Conservation (phyloP, 2,888 invertebrate genomes). For the Pherbina coryleti region DNA sequence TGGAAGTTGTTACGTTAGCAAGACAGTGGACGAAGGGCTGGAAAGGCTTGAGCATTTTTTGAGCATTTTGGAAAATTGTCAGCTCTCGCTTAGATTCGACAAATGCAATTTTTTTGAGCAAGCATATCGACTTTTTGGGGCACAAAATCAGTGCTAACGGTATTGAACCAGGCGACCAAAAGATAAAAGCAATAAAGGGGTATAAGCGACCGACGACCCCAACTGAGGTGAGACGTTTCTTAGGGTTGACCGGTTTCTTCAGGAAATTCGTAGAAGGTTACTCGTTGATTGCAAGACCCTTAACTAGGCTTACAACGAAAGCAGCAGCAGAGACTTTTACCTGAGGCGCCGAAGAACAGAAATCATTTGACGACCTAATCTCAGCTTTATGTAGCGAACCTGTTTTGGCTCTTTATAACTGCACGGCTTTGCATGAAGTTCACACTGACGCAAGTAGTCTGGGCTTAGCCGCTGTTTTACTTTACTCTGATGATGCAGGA, state of each 20-base stretch:
- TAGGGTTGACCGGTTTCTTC: conserved; percentile 15
- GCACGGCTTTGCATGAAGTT: too few relatives aligned
- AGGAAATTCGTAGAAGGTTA: conserved; percentile 26
- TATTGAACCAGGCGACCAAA: conserved; percentile 6
- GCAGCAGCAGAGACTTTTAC: conserved; percentile 9
- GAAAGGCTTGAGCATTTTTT: background rate
- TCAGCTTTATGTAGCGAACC: too few relatives aligned
- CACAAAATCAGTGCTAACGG: conserved; percentile 7
- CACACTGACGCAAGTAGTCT: too few relatives aligned
- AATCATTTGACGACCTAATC: conserved; percentile 29
- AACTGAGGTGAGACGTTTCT: conserved; percentile 25
- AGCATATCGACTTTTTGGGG: background rate
- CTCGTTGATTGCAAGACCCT: conserved; percentile 13
- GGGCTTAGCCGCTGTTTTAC: too few relatives aligned
- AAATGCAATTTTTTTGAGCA: background rate
- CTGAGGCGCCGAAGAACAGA: conserved; percentile 24
- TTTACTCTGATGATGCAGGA: too few relatives aligned
- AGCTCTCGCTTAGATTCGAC: background rate
- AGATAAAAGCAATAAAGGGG: conserved; percentile 13
- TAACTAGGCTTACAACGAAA: conserved; percentile 29
- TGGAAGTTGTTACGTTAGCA: background rate
- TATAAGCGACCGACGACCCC: conserved; percentile 10
- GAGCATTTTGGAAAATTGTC: background rate
- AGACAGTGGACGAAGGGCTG: background rate
- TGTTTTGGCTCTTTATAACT: too few relatives aligned